Evolutionary conservation across 2,888 invertebrate genomes (phyloP).

Genomic region (Ennomos quercinarius): DNA sequence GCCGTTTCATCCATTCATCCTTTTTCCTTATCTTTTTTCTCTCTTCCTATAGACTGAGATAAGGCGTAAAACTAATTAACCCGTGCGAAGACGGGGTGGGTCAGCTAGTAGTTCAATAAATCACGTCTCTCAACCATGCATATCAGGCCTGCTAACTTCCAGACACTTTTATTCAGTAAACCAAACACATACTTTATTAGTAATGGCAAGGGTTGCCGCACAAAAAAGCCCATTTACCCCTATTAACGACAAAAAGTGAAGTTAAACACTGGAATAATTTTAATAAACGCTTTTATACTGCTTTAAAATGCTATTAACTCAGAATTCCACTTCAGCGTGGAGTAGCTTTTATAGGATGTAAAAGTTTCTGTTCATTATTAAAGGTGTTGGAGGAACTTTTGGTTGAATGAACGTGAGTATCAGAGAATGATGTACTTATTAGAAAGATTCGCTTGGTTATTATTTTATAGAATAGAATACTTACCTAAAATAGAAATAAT

Average conservation of each 20-base stretch:
- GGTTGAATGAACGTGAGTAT: constrained; percentile 4
- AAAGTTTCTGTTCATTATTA: constrained; percentile 6
- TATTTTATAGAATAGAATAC: too few relatives aligned
- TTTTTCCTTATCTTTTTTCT: too few relatives aligned
- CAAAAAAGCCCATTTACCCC: constrained; percentile 19
- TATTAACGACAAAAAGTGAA: constrained; percentile 31
- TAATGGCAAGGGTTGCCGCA: constrained; percentile 5
- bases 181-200: constrained; percentile 19
- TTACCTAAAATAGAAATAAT: too few relatives aligned
- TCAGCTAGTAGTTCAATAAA: too few relatives aligned
- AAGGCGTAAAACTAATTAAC: too few relatives aligned
- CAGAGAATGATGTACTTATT: too few relatives aligned
- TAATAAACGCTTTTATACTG: constrained; percentile 36
- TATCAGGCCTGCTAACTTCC: constrained; percentile 1
- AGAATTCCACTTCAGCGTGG: constrained; percentile 8
- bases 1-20: too few relatives aligned
- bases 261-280: constrained; percentile 36
- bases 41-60: too few relatives aligned
- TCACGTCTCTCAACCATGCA: background rate
- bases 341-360: background rate
- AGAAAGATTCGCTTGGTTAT: too few relatives aligned
- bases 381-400: constrained; percentile 8
- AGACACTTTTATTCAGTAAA: too few relatives aligned
- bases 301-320: constrained; percentile 28
- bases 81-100: too few relatives aligned